phyloP scores from a whole-genome alignment of 2,888 invertebrate species.

The Phragmatobia fuliginosa region DNA sequence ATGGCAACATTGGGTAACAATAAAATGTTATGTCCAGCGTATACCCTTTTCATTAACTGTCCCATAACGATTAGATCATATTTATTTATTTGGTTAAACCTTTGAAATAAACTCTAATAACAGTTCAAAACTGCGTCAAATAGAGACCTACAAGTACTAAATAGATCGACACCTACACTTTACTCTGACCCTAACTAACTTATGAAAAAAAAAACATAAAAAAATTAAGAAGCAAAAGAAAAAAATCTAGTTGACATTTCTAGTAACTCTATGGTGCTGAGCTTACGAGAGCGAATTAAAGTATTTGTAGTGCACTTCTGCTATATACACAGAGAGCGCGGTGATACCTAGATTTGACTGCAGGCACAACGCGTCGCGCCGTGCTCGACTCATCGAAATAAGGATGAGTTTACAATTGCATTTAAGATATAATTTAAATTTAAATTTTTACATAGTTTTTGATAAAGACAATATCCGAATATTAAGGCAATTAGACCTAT shows the following conservation, averaged over 20 bases:
- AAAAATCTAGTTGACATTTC: slow-evolving; percentile 18
- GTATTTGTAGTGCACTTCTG: slow-evolving; percentile 54
- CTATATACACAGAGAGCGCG: slow-evolving; percentile 39
- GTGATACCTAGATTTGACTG: slow-evolving; percentile 50
- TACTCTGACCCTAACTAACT: too few relatives aligned
- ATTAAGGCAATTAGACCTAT: too few relatives aligned
- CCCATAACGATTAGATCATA: background rate
- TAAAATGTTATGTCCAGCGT: background rate
- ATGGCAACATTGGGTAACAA: background rate
- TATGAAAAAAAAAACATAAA: background rate
- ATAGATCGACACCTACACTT: too few relatives aligned
- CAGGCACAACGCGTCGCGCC: slow-evolving; percentile 42
- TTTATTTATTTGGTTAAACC: background rate
- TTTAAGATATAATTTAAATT: background rate
- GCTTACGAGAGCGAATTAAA: slow-evolving; percentile 50
- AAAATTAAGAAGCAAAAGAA: background rate
- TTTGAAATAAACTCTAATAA: background rate
- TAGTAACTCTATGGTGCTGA: slow-evolving; percentile 21
- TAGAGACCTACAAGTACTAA: too few relatives aligned
- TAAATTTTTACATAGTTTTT: background rate
- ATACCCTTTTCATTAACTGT: background rate
- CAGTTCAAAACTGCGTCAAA: background rate
- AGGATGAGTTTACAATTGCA: slow-evolving; percentile 28
- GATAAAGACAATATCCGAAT: background rate
- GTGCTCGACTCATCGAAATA: slow-evolving; percentile 38